Percentiles rank a stretch among this genome's conserved stretches.
Evolutionary conservation across 2,797 vertebrate species (phyloP).

Genomic region (Sebastes kiyomatsui): DNA sequence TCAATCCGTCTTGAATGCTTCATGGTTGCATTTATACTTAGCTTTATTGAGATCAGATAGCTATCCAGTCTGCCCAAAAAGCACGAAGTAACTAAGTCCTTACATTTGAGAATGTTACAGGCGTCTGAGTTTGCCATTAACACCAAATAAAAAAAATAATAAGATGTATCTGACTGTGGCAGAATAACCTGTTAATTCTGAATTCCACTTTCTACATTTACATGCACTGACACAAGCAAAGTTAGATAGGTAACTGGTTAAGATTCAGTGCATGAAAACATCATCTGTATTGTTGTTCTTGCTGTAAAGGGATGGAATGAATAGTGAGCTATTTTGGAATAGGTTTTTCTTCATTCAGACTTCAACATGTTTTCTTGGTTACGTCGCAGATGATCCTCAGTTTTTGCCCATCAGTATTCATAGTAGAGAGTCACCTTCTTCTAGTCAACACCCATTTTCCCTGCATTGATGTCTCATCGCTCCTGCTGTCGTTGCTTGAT

Average conservation of each 20-base stretch:
- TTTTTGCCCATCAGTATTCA: conserved; percentile 35
- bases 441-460: conserved; percentile 53
- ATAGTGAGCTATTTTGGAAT: not conserved
- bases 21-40: not conserved
- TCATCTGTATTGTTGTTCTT: not conserved
- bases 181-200: not conserved
- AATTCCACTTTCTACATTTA: not conserved
- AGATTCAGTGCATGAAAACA: not conserved
- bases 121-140: not conserved
- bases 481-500: conserved; percentile 50
- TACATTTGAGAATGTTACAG: not conserved
- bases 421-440: conserved; percentile 25
- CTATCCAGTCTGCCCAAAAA: not conserved
- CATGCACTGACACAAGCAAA: not conserved
- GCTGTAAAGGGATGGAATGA: not conserved
- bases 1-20: not conserved
- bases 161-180: not conserved
- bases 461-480: conserved; percentile 54
- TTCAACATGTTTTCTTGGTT: not conserved
- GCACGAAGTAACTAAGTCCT: not conserved
- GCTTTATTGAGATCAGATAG: not conserved
- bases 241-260: not conserved
- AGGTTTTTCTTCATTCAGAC: not conserved
- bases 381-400: conserved; percentile 12
- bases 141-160: not conserved